Conservation (phyloP, 2,113 vertebrate genomes). For the Apus apus region DNA sequence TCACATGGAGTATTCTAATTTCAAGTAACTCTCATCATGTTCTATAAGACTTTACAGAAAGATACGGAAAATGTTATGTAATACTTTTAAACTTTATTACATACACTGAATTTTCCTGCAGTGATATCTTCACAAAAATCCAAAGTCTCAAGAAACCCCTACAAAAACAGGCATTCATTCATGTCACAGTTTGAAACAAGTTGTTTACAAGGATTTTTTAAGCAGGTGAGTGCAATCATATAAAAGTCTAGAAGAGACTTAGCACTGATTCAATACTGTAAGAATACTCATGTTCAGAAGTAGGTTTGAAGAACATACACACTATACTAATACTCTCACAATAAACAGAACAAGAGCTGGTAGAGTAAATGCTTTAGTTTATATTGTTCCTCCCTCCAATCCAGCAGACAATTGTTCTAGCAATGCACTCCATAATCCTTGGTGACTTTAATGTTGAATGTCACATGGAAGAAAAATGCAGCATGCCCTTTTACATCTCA, state of each 20-base stretch:
- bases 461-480: not conserved
- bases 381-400: not conserved
- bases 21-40: not conserved
- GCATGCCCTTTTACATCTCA: not conserved
- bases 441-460: not conserved
- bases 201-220: not conserved
- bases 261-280: not conserved
- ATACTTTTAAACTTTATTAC: not conserved
- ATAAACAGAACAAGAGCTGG: not conserved
- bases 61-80: not conserved
- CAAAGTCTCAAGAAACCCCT: not conserved
- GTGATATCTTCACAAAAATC: not conserved
- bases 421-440: not conserved
- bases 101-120: not conserved
- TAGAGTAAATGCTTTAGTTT: not conserved
- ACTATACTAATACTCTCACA: not conserved
- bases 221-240: not conserved
- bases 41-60: not conserved
- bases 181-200: accelerated
- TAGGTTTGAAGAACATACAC: not conserved
- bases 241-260: not conserved
- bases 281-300: not conserved
- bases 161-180: not conserved
- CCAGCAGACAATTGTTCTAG: not conserved
- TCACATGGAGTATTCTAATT: not conserved